Evolutionary conservation across 2,113 vertebrate genomes (phyloP).

Genomic region (Brachirus orientalis): DNA sequence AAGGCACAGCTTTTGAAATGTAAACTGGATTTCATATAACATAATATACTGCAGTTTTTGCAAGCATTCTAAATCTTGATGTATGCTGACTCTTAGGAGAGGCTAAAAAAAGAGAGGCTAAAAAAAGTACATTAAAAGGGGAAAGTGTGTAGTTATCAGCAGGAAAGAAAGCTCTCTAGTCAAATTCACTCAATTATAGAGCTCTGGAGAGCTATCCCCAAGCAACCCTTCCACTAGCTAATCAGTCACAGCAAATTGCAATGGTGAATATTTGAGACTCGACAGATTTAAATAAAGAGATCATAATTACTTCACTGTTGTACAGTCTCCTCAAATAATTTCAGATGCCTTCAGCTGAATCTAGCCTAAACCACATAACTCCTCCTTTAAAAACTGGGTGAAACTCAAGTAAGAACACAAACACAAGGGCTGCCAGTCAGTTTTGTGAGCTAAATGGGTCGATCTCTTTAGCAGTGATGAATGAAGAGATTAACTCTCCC

Average conservation of each 20-base stretch:
- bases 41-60: conserved; percentile 34
- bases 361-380: conserved; percentile 34
- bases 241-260: conserved; percentile 70
- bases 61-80: conserved; percentile 38
- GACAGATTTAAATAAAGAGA: conserved; percentile 72
- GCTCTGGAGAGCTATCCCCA: conserved; percentile 67
- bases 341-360: conserved; percentile 40
- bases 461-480: conserved; percentile 76
- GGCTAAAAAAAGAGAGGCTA: conserved; percentile 46
- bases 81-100: conserved; percentile 33
- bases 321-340: conserved; percentile 42
- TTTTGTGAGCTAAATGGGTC: conserved; percentile 73
- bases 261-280: conserved; percentile 70
- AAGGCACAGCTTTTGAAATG: conserved; percentile 25
- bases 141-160: conserved; percentile 64
- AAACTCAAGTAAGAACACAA: conserved; percentile 44
- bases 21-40: conserved; percentile 44
- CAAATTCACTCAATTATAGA: conserved; percentile 72
- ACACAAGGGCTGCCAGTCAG: conserved; percentile 69
- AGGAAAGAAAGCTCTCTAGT: conserved; percentile 55
- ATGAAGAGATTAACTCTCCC: conserved; percentile 76
- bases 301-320: conserved; percentile 64
- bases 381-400: conserved; percentile 27
- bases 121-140: conserved; percentile 54
- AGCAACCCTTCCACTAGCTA: conserved; percentile 64